Conservation (phyloP, 2,113 vertebrate genomes). For the Lepus americanus region DNA sequence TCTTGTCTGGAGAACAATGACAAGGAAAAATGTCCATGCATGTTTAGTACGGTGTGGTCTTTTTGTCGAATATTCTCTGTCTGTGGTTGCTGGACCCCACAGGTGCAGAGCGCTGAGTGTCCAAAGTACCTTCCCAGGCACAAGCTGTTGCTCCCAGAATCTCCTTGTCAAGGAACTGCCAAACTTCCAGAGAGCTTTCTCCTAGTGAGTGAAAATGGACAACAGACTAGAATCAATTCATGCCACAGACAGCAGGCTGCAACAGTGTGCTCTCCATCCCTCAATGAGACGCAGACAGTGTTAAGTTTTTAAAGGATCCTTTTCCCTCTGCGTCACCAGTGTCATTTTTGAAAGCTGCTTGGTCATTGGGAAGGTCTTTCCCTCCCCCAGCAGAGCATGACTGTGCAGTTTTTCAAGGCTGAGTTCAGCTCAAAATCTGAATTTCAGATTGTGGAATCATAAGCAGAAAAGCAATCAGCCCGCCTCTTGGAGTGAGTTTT, state of each 20-base stretch:
- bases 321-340: constrained; percentile 60
- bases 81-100: neutral
- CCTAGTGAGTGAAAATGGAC: constrained; percentile 27
- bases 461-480: constrained; percentile 68
- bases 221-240: constrained; percentile 20
- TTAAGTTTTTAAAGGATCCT: constrained; percentile 51
- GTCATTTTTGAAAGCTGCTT: constrained; percentile 65
- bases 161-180: constrained; percentile 43
- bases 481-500: constrained; percentile 49
- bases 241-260: constrained; percentile 50
- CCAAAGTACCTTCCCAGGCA: neutral
- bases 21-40: neutral
- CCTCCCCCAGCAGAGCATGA: constrained; percentile 68
- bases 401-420: constrained; percentile 81
- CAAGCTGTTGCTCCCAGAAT: constrained; percentile 25
- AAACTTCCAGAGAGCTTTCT: constrained; percentile 25
- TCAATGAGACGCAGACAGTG: neutral
- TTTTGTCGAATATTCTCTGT: neutral
- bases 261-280: constrained; percentile 56
- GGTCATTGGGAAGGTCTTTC: constrained; percentile 77
- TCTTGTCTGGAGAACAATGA: neutral
- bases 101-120: neutral
- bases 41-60: neutral
- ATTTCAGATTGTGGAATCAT: constrained; percentile 74
- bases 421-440: constrained; percentile 80